These are phyloP conservation scores for Anomalospiza imberbis DNA, from an alignment of 2,797 vertebrate species.

Conservation along the genomic window DNA sequence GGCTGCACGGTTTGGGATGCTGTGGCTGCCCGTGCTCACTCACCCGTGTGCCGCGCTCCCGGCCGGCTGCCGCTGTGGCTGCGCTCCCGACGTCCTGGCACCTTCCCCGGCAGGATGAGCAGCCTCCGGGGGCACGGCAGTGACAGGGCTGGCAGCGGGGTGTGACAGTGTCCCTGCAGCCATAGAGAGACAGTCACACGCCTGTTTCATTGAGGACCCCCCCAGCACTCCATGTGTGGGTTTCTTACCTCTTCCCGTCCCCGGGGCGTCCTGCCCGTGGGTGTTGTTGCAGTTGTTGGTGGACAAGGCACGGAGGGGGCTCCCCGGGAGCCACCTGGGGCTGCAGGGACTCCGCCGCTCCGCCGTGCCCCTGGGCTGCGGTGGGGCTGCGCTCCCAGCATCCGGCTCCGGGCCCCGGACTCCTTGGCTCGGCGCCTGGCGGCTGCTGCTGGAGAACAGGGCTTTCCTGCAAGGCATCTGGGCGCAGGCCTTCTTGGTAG, in stretches of 20 bases:
- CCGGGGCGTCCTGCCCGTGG: not conserved
- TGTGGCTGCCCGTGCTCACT: rapidly evolving
- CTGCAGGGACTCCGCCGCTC: not conserved
- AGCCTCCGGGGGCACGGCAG: not conserved
- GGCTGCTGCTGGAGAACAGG: not conserved
- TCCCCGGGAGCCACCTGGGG: constrained; percentile 21
- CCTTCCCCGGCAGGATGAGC: not conserved
- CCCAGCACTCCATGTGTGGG: rapidly evolving
- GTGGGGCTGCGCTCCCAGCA: rapidly evolving
- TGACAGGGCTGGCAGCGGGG: rapidly evolving
- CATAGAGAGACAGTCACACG: not conserved
- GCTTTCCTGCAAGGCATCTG: constrained; percentile 56
- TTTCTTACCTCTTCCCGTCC: not conserved
- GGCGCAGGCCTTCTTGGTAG: constrained; percentile 46
- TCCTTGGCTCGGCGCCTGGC: not conserved
- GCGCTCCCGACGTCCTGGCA: rapidly evolving
- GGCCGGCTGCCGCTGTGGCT: rapidly evolving
- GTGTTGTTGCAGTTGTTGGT: constrained; percentile 69
- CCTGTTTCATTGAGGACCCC: rapidly evolving
- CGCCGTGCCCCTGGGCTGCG: not conserved
- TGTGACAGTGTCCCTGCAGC: not conserved
- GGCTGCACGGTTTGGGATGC: rapidly evolving
- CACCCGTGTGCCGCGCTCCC: rapidly evolving
- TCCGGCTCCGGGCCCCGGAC: not conserved
- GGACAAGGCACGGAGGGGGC: constrained; percentile 61